phyloP scores from a whole-genome alignment of 1,140 invertebrate species.

The Rhagoletis pomonella region DNA sequence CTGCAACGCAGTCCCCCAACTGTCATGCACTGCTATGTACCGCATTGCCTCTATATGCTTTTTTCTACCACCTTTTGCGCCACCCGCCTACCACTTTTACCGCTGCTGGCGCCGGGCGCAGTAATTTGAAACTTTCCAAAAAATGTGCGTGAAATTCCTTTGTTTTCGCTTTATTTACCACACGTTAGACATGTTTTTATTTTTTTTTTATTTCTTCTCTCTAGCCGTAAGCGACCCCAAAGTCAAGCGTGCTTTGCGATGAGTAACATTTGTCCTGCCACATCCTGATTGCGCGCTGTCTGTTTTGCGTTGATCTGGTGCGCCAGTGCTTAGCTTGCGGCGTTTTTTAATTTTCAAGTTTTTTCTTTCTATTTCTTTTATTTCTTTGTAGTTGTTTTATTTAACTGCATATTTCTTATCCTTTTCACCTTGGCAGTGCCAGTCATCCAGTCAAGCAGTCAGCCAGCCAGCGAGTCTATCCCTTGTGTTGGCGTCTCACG shows the following conservation, averaged over 20 bases:
- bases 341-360: conserved; percentile 18
- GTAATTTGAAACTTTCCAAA: conserved; percentile 45
- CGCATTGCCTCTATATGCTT: not conserved
- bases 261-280: conserved; percentile 34
- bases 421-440: not conserved
- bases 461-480: not conserved
- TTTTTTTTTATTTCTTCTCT: not conserved
- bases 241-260: not conserved
- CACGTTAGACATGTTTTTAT: conserved; percentile 17
- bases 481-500: not conserved
- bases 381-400: not conserved
- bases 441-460: not conserved
- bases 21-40: not conserved
- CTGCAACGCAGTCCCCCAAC: not conserved
- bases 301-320: conserved; percentile 43
- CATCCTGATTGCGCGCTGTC: conserved; percentile 17
- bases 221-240: no score
- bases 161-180: conserved; percentile 46
- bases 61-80: not conserved
- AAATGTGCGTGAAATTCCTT: conserved; percentile 37
- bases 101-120: no score
- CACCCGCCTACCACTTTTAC: no score
- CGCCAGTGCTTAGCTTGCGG: conserved; percentile 27
- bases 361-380: not conserved
- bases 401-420: not conserved